These are phyloP conservation scores for Epinephelus moara DNA, from an alignment of 2,113 vertebrate species.

Conservation along the genomic window DNA sequence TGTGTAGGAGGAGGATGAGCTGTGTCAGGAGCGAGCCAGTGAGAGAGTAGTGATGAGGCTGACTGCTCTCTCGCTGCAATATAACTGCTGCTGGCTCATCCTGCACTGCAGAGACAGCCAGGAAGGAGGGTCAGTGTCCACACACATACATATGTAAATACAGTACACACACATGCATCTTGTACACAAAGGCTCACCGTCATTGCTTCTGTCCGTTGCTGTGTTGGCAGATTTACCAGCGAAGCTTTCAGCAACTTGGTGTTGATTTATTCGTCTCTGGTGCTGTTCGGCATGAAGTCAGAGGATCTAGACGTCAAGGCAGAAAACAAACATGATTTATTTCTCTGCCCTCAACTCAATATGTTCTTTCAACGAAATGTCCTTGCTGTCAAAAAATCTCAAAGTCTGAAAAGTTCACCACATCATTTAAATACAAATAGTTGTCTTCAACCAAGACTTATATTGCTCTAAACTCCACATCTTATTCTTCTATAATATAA, in stretches of 20 bases:
- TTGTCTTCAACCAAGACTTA: too few relatives aligned
- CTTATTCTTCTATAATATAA: too few relatives aligned
- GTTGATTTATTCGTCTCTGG: slow-evolving; percentile 89
- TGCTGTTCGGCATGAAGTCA: slow-evolving; percentile 86
- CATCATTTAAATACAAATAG: background rate
- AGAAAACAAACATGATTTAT: background rate
- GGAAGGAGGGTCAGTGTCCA: slow-evolving; percentile 70
- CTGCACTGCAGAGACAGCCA: slow-evolving; percentile 84
- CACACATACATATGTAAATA: background rate
- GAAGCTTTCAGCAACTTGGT: slow-evolving; percentile 87
- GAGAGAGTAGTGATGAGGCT: slow-evolving; percentile 88
- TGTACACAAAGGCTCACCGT: background rate
- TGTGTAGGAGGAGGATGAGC: slow-evolving; percentile 86
- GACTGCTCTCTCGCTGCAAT: slow-evolving; percentile 91
- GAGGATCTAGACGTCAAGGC: slow-evolving; percentile 94
- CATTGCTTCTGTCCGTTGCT: slow-evolving; percentile 16
- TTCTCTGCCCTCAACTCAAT: background rate
- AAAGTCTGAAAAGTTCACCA: background rate
- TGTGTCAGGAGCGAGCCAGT: slow-evolving; percentile 85
- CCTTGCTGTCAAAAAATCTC: background rate
- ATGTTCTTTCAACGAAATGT: background rate
- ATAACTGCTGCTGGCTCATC: slow-evolving; percentile 91
- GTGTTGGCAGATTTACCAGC: slow-evolving; percentile 84
- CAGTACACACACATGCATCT: background rate
- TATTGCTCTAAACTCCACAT: background rate